Conservation (phyloP, 2,797 vertebrate species). For the Protonibea diacanthus region DNA sequence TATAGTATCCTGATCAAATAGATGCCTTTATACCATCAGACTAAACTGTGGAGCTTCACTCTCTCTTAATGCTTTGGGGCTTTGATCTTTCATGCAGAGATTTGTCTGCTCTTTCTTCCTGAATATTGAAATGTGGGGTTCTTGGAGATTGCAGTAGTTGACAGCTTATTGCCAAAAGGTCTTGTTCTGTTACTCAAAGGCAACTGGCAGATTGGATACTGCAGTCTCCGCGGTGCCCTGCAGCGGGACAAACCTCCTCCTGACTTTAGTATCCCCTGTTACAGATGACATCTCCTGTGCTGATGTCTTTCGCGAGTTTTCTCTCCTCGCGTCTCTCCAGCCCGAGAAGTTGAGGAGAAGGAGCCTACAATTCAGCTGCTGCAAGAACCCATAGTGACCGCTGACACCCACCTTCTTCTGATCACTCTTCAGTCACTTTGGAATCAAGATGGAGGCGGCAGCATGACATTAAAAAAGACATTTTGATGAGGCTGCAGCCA, state of each 20-base stretch:
- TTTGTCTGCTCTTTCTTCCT: conserved; percentile 14
- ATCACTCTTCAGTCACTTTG: conserved; percentile 19
- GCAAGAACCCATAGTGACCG: conserved; percentile 55
- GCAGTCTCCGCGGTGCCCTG: conserved; percentile 13
- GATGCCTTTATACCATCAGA: neutral
- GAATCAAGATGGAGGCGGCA: conserved; percentile 10
- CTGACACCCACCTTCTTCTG: neutral
- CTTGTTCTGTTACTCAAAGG: neutral
- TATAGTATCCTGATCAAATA: neutral
- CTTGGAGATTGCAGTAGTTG: conserved; percentile 1
- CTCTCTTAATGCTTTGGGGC: conserved; percentile 11
- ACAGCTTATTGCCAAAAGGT: conserved; percentile 1
- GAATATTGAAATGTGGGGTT: conserved; percentile 4
- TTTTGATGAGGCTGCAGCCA: conserved; percentile 1
- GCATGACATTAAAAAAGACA: conserved; percentile 11
- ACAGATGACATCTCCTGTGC: conserved; percentile 84
- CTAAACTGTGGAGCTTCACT: neutral
- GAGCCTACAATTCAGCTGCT: conserved; percentile 81
- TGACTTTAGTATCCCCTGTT: conserved; percentile 72
- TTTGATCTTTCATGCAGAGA: conserved; percentile 24
- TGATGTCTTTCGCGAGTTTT: conserved; percentile 90
- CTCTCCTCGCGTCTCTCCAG: conserved; percentile 87
- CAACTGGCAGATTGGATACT: neutral
- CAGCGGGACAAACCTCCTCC: neutral
- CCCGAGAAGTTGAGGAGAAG: conserved; percentile 89